These are phyloP conservation scores for Erebia aethiops DNA, from an alignment of 2,888 invertebrate genomes.

Conservation along the genomic window DNA sequence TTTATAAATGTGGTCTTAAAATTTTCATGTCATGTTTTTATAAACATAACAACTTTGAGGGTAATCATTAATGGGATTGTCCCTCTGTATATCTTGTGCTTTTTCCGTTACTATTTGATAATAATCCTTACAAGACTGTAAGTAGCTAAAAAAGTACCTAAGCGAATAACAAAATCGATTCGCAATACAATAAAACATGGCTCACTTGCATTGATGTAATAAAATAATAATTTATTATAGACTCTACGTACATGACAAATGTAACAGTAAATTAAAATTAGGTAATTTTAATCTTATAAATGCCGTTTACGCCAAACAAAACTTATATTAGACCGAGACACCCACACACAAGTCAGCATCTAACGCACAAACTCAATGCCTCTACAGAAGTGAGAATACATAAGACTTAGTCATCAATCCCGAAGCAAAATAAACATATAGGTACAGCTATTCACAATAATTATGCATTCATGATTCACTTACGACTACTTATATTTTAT, in stretches of 20 bases:
- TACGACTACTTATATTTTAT: slow-evolving; percentile 76
- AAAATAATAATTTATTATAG: slow-evolving; percentile 78
- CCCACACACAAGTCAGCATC: slow-evolving; percentile 49
- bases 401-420: slow-evolving; percentile 59
- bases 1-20: slow-evolving; percentile 16
- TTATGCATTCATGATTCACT: slow-evolving; percentile 69
- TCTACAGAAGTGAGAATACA: slow-evolving; percentile 60
- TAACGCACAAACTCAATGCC: slow-evolving; percentile 52
- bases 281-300: slow-evolving; percentile 68
- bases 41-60: slow-evolving; percentile 11
- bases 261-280: slow-evolving; percentile 72
- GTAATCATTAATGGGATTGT: neutral
- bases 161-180: slow-evolving; percentile 31
- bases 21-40: slow-evolving; percentile 6
- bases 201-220: slow-evolving; percentile 49
- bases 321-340: slow-evolving; percentile 54
- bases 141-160: slow-evolving; percentile 19
- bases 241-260: slow-evolving; percentile 75
- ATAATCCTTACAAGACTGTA: slow-evolving; percentile 7
- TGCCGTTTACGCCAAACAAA: slow-evolving; percentile 70
- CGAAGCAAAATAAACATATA: slow-evolving; percentile 65
- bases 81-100: slow-evolving; percentile 7
- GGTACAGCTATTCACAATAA: slow-evolving; percentile 68
- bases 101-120: slow-evolving; percentile 15
- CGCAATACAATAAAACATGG: slow-evolving; percentile 29